Evolutionary conservation across 2,888 invertebrate genomes (phyloP).

Genomic region (Parnassius glacialis): DNA sequence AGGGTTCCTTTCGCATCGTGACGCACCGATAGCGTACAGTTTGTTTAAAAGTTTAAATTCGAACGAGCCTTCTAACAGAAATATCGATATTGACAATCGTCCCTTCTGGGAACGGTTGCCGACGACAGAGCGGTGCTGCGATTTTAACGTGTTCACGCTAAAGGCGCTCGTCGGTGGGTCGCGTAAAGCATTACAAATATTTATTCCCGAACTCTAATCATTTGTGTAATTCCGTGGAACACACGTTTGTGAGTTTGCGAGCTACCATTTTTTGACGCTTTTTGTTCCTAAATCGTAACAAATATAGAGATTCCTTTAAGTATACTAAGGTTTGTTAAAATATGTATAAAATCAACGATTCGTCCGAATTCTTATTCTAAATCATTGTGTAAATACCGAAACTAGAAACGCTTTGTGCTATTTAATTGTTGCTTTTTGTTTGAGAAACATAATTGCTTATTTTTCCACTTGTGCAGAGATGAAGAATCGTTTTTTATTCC

Average conservation of each 20-base stretch:
- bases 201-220: conserved; percentile 56
- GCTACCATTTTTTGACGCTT: conserved; percentile 33
- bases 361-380: no score
- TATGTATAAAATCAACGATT: no score
- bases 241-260: conserved; percentile 24
- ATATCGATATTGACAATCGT: conserved; percentile 57
- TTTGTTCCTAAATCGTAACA: conserved; percentile 28
- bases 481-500: no score
- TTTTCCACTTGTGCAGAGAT: no score
- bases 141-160: conserved; percentile 61
- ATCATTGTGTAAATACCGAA: no score
- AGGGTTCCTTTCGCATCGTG: conserved; percentile 50
- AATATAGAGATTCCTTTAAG: not conserved
- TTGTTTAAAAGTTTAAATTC: conserved; percentile 50
- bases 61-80: conserved; percentile 45
- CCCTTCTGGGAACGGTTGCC: conserved; percentile 62
- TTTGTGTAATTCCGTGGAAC: conserved; percentile 63
- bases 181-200: conserved; percentile 53
- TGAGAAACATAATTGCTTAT: no score
- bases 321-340: not conserved
- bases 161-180: conserved; percentile 42
- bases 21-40: conserved; percentile 46
- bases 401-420: no score
- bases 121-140: conserved; percentile 37
- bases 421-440: no score